Evolutionary conservation across 2,113 vertebrate genomes (phyloP), one percentile per base, ranked within the genome.

Genomic region (Paramisgurnus dabryanus): DNA sequence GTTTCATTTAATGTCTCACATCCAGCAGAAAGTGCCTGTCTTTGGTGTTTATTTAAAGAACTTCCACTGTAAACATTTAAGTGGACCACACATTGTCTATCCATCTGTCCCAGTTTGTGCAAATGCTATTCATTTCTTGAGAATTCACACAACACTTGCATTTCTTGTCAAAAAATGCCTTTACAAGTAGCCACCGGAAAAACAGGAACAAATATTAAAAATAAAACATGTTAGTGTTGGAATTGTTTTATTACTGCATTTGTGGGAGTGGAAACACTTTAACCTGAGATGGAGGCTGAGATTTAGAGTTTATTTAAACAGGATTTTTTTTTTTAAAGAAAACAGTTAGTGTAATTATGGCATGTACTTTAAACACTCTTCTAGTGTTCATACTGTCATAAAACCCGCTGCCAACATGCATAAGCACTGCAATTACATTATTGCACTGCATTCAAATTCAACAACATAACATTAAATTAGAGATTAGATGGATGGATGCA

Each of bases 1-100:
- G 55, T 71, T 64, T 67, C 43, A 63, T 55, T 80, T 67, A 71
- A 39, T 22, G 22, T 22, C 22, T 49, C 75, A 76, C 65, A 71
- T 18, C 3, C 55, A 18, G 2, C 53, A 73, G 79, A 79, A 50
- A 64, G 65, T 66, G 67, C 39, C 76, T 66, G 67, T 85, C 76
- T 75, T 22, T 13, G 17, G 27, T 22, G 67, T 82, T 85, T 85
- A 80, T 84, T 85, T 82, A 75, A 84, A 81, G 15, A 78, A 61
- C 71, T 61, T 80, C 73, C 80, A 63, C 49, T 61, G 76, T 73
- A 81, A 78, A 85, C 78, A 75, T 58, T 58, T 39, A 12, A 12
- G 60, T 9, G 67, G 83, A 84, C 86, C 86, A 87, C 82, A 85
- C 80, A 84, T 84, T 45, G 55, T 50, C 67, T 49, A 27, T 47